Percentiles rank a stretch among this genome's conserved stretches.
Evolutionary conservation across 1,140 invertebrate species (phyloP).

Genomic region (Phthorimaea operculella): DNA sequence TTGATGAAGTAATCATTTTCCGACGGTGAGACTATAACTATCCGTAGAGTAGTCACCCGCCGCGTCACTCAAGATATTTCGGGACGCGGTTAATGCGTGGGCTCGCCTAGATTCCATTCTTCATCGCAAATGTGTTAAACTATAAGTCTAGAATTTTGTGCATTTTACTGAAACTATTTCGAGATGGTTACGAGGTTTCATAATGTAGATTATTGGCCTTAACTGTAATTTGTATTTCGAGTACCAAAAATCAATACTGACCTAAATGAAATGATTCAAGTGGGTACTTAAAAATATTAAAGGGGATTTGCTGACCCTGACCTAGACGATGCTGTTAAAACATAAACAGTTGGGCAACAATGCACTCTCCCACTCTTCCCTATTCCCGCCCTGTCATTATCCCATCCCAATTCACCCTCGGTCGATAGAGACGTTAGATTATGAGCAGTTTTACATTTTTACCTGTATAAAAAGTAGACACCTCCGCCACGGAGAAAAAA

Average conservation of each 20-base stretch:
- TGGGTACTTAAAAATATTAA: background rate
- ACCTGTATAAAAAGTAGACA: slow-evolving; percentile 16
- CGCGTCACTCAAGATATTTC: background rate
- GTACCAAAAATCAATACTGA: too few species aligned
- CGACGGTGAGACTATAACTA: background rate
- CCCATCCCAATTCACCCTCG: slow-evolving; percentile 29
- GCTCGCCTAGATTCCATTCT: background rate
- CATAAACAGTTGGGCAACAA: slow-evolving; percentile 4
- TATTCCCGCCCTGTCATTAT: slow-evolving; percentile 30
- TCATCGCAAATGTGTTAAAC: too few species aligned
- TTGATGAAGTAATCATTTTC: slow-evolving; percentile 19
- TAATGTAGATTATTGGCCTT: too few species aligned
- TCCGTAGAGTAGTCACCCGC: background rate
- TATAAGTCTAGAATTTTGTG: too few species aligned
- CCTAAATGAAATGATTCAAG: too few species aligned
- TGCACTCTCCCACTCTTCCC: slow-evolving; percentile 13
- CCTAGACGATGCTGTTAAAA: background rate
- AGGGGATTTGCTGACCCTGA: background rate
- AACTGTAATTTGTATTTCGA: too few species aligned
- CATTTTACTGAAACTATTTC: too few species aligned
- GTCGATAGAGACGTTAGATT: slow-evolving; percentile 30
- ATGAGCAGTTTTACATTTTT: slow-evolving; percentile 14
- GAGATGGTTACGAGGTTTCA: too few species aligned
- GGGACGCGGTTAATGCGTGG: background rate
- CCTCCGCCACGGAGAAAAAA: slow-evolving; percentile 13